Base-by-base conservation (phyloP, 2,797 vertebrate genomes). In the Erithacus rubecula region DNA sequence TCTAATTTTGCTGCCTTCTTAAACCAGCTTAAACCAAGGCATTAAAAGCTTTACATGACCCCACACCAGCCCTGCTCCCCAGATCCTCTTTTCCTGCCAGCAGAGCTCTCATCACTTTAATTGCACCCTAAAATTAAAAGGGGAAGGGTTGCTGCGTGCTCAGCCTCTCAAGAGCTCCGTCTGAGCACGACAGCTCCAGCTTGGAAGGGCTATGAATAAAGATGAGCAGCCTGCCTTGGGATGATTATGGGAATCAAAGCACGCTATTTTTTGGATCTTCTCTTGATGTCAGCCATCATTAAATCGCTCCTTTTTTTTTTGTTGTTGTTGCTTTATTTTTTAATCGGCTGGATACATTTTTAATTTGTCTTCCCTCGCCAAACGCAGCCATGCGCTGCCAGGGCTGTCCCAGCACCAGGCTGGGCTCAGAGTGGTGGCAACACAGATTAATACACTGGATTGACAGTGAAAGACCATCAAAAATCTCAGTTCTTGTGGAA, bases 131-230 rank as follows among this genome's bases (percentile, higher is more conserved):
- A 71, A 80, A 83, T 49, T 2, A 52, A 49, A 15, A 64, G 32
- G 37, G 62, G 64, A 18, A 72, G 56, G 78, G 53, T 16, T 36
- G 74, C 44, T 3, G 5, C 9, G 23, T 72, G 63, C 26, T 83
- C 70, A 21, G 91, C 2, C 4, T 69, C 89, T 72, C 0, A 89
- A 92, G 94, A 88, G 90, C 83, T 19, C 20, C 0, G 3, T n/a
- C 51, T 3, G 41, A 78, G 23, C 64, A 4, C 29, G 8, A 34
- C 84, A 60, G 32, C 83, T 37, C 67, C 8, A 8, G 75, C 84
- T 96, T 87, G 80, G 84, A 87, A 92, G 89, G 89, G 69, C 78
- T 60, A 91, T 94, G 93, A 96, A 96, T 94, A 92, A 95, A 96
- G 93, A 96, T 94, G 95, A 96, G 96, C 82, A 83, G 93, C 64